These are phyloP conservation scores for Meghimatium bilineatum DNA, from an alignment of 2,888 invertebrate species.

Conservation along the genomic window DNA sequence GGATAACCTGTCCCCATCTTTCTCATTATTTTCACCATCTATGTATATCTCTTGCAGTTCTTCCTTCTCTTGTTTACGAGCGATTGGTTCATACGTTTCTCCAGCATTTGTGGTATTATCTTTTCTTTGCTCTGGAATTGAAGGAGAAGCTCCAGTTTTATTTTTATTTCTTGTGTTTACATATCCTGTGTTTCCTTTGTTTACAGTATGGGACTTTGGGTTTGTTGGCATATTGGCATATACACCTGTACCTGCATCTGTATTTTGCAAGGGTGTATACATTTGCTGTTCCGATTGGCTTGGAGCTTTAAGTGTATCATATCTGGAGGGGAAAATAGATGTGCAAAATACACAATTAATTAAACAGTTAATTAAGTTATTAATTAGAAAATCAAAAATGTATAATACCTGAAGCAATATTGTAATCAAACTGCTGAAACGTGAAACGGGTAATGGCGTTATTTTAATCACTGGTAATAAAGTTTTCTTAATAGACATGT, in stretches of 20 bases:
- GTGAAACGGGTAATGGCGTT: too few relatives aligned
- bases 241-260: background rate
- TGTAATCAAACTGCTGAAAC: too few relatives aligned
- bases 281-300: background rate
- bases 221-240: background rate
- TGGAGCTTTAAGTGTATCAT: background rate
- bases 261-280: background rate
- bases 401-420: too few relatives aligned
- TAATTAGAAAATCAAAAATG: too few relatives aligned
- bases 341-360: too few relatives aligned
- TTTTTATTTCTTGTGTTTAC: background rate
- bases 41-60: background rate
- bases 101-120: background rate
- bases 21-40: background rate
- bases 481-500: too few relatives aligned
- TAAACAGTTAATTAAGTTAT: too few relatives aligned
- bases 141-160: background rate
- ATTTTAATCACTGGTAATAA: too few relatives aligned
- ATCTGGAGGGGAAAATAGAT: too few relatives aligned
- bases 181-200: too few relatives aligned
- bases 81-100: background rate
- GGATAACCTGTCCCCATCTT: background rate
- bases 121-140: background rate
- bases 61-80: background rate
- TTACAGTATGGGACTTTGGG: background rate